Base-by-base conservation (phyloP, 1,140 invertebrate species). In the Drosophila truncata region DNA sequence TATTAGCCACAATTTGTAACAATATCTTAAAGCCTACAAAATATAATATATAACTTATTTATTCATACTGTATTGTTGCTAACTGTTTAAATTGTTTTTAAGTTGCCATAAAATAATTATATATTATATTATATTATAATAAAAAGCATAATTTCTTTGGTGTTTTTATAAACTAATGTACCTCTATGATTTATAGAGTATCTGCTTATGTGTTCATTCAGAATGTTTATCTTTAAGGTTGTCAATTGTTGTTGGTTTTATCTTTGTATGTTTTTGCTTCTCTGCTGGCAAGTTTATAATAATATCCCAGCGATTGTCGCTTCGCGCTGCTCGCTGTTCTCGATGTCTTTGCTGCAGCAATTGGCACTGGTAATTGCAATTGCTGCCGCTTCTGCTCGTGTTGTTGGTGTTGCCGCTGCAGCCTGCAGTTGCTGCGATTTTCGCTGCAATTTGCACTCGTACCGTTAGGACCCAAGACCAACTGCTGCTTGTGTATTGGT, bases 361-460 rank as follows among this genome's bases (percentile, higher is more conserved):
- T 80, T 84, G 82, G 64, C 54, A 54, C 18, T 60, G 62, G 74
- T 79, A 82, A 82, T 49, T 69, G 78, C 60, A 72, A 66, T 31
- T 58, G 71, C 46, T 52, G 57, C 39, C 42, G 62, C 23, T 44
- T 46, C 47, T 82, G 64, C 57, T 47, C 31, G 20, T 62, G 63
- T 35, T 72, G 23, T 16, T 64, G 44, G 18, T 63, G 69, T 35
- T 75, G 29, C 16, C 23, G 59, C 23, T 60, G 74, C 39, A 69
- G 27, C 27, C 39, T 65, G 27, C 27, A 27, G 27, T n/a, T 69
- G 59, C 46, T 67, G 49, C 57, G 61, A 52, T 62, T 59, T 35
- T 47, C 31, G 29, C 39, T 58, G 73, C 81, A 82, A 78, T 66
- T 83, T 79, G 63, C 62, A 60, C 57, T 73, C 42, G 55, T 75